These are phyloP conservation scores for Cheilosia vulpina DNA, from an alignment of 2,888 invertebrate species.

Conservation along the genomic window DNA sequence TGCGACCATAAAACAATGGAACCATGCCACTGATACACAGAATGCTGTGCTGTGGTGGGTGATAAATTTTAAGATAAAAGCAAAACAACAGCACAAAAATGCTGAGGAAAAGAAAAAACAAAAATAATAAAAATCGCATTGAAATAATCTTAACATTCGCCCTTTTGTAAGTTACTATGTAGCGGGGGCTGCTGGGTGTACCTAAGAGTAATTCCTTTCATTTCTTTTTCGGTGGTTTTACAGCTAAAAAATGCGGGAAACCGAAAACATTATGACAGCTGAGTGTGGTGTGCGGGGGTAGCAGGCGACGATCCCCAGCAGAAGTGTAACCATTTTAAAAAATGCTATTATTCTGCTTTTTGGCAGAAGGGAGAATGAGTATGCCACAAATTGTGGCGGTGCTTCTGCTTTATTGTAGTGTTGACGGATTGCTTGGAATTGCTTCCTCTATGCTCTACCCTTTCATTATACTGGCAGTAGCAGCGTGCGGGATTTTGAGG, in stretches of 20 bases:
- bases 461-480: slow-evolving; percentile 2
- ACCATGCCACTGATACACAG: slow-evolving; percentile 25
- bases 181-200: slow-evolving; percentile 7
- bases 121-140: slow-evolving; percentile 51
- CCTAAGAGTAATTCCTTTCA: slow-evolving; percentile 43
- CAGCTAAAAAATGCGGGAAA: slow-evolving; percentile 54
- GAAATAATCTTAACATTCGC: slow-evolving; percentile 69
- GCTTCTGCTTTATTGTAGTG: slow-evolving; percentile 40
- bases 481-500: slow-evolving; percentile 1
- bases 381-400: slow-evolving; percentile 17
- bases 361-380: slow-evolving; percentile 41
- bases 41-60: slow-evolving; percentile 38
- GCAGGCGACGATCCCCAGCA: not conserved
- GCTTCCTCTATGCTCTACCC: slow-evolving; percentile 8
- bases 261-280: slow-evolving; percentile 59
- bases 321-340: slow-evolving; percentile 39
- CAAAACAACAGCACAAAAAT: slow-evolving; percentile 26
- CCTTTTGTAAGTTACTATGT: slow-evolving; percentile 56
- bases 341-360: slow-evolving; percentile 33
- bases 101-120: not conserved
- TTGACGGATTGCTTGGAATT: slow-evolving; percentile 51
- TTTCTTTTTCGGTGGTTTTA: slow-evolving; percentile 49
- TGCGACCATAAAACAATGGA: slow-evolving; percentile 49
- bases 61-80: slow-evolving; percentile 62
- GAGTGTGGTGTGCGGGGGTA: not conserved